Evolutionary conservation across 2,113 vertebrate species (phyloP).

Genomic region (Bubo scandiacus): DNA sequence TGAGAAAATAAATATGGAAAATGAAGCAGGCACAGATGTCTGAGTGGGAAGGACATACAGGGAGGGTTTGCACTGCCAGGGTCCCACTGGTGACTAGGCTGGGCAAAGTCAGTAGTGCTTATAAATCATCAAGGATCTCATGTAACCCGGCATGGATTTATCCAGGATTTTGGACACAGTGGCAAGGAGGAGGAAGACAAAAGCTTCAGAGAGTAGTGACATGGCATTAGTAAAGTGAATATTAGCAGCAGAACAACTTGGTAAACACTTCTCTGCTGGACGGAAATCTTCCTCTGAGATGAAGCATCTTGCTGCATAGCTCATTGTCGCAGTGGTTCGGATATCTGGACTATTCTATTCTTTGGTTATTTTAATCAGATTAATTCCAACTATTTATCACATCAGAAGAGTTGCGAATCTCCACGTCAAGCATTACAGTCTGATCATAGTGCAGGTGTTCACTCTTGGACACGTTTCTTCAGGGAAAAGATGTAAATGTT

Average conservation of each 20-base stretch:
- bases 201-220: not conserved
- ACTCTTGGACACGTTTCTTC: conserved; percentile 50
- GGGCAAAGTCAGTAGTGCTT: not conserved
- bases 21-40: not conserved
- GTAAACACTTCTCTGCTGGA: not conserved
- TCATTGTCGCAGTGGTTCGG: not conserved
- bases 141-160: not conserved
- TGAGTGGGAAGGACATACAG: not conserved
- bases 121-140: not conserved
- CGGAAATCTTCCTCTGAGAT: not conserved
- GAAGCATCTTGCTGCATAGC: conserved; percentile 5
- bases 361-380: conserved; percentile 4
- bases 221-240: not conserved
- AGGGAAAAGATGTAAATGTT: conserved; percentile 60
- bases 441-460: not conserved
- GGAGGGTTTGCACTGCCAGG: not conserved
- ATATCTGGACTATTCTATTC: not conserved
- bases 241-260: not conserved
- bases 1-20: not conserved
- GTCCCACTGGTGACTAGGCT: not conserved
- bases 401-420: not conserved
- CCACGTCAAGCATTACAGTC: not conserved
- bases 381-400: not conserved
- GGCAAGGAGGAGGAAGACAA: not conserved
- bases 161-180: not conserved